Evolutionary conservation across 37 sponge, comb jelly and placozoan species (phyloP).

Genomic region (Crambe crambe): DNA sequence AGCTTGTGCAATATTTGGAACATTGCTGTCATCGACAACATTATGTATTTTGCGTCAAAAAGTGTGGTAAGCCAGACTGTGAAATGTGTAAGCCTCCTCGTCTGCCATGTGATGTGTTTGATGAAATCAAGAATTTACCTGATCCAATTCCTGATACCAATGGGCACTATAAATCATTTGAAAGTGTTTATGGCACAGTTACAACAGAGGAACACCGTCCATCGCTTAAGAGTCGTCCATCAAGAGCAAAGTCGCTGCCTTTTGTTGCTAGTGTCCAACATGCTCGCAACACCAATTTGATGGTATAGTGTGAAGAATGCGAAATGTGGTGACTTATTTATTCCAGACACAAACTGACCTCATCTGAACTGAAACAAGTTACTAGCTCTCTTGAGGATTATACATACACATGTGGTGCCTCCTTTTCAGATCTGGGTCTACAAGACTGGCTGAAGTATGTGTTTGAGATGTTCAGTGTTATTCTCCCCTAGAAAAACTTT

Average conservation of each 20-base stretch:
- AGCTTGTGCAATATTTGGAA: constrained; percentile 21
- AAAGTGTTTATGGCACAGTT: not conserved
- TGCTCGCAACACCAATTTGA: constrained; percentile 16
- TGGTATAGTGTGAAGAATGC: constrained; percentile 46
- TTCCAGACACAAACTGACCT: constrained; percentile 2
- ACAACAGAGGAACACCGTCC: constrained; percentile 12
- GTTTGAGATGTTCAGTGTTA: no score
- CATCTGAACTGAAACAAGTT: not conserved
- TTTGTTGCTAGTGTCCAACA: constrained; percentile 33
- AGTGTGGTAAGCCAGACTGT: constrained; percentile 28
- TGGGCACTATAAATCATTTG: constrained; percentile 24
- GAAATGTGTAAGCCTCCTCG: constrained; percentile 15
- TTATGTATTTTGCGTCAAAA: constrained; percentile 31
- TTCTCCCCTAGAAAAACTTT: no score
- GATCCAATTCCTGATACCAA: constrained; percentile 17
- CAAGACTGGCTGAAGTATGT: no score
- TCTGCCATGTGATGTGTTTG: constrained; percentile 20
- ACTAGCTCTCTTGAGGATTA: not conserved
- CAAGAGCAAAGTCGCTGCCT: not conserved
- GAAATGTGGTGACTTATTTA: constrained; percentile 39
- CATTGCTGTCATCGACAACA: constrained; percentile 26
- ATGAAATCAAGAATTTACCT: constrained; percentile 4
- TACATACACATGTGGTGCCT: constrained; percentile 29
- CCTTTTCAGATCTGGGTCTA: constrained; percentile 32
- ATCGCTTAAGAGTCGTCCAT: not conserved